These are phyloP conservation scores for Micronisus gabar DNA, from an alignment of 2,113 vertebrate genomes.

Conservation along the genomic window DNA sequence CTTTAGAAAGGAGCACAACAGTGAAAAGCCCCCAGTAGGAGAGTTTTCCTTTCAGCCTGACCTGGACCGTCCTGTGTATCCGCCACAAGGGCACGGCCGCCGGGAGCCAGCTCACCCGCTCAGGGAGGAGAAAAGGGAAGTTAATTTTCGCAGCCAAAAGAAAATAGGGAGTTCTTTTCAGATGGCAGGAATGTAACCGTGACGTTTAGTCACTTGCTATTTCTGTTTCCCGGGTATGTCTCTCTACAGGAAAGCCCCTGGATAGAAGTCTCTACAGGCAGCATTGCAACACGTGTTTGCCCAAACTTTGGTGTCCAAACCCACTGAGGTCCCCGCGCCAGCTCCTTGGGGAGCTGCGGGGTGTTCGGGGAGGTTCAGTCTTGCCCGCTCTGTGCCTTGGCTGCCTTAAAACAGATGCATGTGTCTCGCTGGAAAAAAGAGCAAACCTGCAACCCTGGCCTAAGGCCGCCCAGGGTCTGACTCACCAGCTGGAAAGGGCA, in stretches of 20 bases:
- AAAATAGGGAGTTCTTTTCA: slow-evolving; percentile 54
- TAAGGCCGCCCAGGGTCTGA: background rate
- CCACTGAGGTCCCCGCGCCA: rapidly evolving
- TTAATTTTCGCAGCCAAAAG: slow-evolving; percentile 27
- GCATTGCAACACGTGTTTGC: background rate
- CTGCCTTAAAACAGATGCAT: background rate
- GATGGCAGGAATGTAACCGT: slow-evolving; percentile 14
- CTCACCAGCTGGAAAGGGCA: background rate
- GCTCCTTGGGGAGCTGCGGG: background rate
- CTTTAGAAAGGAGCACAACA: slow-evolving; percentile 45
- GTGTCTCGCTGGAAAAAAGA: background rate
- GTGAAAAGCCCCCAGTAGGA: slow-evolving; percentile 46
- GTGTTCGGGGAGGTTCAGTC: background rate
- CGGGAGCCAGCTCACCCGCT: slow-evolving; percentile 3
- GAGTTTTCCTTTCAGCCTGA: slow-evolving; percentile 58
- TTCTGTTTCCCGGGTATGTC: background rate
- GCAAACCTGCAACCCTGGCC: background rate
- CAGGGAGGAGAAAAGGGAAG: background rate
- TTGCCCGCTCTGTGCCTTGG: rapidly evolving
- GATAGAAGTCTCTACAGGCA: background rate
- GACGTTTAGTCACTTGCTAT: slow-evolving; percentile 36
- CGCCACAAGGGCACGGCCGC: background rate
- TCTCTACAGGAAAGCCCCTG: background rate
- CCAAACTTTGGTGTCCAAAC: background rate
- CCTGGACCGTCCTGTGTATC: slow-evolving; percentile 19